Evolutionary conservation across 2,888 invertebrate species (phyloP).

Genomic region (Ischnus inquisitorius): DNA sequence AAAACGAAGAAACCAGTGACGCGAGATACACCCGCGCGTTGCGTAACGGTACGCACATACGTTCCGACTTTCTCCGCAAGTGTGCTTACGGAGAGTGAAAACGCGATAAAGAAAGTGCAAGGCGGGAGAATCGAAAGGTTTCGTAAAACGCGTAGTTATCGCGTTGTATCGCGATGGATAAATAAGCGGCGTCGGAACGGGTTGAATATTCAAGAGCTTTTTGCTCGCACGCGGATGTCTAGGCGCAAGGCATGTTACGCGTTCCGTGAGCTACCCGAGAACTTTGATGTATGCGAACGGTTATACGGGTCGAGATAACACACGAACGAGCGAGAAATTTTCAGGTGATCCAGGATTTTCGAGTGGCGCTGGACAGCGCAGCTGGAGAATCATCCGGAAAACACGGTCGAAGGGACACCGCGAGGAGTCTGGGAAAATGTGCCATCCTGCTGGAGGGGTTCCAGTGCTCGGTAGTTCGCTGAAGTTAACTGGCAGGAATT

Average conservation of each 20-base stretch:
- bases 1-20: constrained; percentile 41
- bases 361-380: background rate
- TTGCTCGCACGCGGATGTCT: constrained; percentile 1
- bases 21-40: constrained; percentile 56
- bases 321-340: background rate
- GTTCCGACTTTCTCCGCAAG: constrained; percentile 58
- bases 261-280: too few species aligned
- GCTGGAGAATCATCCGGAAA: background rate
- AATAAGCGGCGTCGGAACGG: background rate
- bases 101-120: constrained; percentile 19
- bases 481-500: constrained; percentile 74
- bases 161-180: background rate
- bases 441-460: background rate
- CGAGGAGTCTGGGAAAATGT: constrained; percentile 9
- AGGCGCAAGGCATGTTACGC: background rate
- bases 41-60: constrained; percentile 50
- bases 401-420: background rate
- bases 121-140: constrained; percentile 34
- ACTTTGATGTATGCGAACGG: too few species aligned
- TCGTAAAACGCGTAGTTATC: constrained; percentile 35
- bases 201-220: constrained; percentile 23
- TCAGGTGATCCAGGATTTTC: background rate
- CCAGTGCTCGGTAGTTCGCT: constrained; percentile 57
- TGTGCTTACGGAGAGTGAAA: constrained; percentile 29
- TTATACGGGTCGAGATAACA: too few species aligned